Conservation (phyloP, 2,797 vertebrate species). For the Tokudaia muenninki region DNA sequence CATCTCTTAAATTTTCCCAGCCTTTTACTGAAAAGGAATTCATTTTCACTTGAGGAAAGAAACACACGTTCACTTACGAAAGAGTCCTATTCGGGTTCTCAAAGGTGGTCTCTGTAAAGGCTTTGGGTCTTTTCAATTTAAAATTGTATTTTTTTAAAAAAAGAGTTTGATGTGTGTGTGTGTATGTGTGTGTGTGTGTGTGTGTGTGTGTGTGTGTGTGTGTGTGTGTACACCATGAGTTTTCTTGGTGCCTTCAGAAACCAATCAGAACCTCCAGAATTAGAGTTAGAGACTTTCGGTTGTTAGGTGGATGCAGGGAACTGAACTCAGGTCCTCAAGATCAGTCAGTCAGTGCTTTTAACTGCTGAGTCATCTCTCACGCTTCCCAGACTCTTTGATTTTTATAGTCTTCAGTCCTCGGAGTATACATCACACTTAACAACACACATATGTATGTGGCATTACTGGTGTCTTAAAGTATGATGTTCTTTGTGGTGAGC, state of each 20-base stretch:
- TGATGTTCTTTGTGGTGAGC: conserved; percentile 66
- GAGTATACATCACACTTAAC: not conserved
- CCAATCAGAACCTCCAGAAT: not conserved
- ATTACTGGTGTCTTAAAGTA: not conserved
- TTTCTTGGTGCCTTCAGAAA: not conserved
- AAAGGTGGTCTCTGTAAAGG: conserved; percentile 31
- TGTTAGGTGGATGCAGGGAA: not conserved
- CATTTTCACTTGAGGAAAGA: conserved; percentile 67
- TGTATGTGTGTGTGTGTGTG: not conserved
- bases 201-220: not conserved
- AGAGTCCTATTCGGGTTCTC: not conserved
- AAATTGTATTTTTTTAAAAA: not conserved
- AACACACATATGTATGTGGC: not conserved
- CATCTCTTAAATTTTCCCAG: conserved; percentile 73
- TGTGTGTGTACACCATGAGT: not conserved
- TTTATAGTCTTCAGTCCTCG: not conserved
- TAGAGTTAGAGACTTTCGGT: not conserved
- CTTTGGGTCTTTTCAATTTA: not conserved
- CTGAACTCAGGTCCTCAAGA: not conserved
- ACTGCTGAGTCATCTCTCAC: not conserved
- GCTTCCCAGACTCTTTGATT: not conserved
- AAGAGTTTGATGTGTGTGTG: not conserved
- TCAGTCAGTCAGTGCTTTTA: not conserved
- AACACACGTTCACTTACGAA: conserved; percentile 55
- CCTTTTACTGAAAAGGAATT: conserved; percentile 74